A percentile compares a stretch with the other conserved stretches of the same genome.
Conservation (phyloP, 1,140 invertebrate genomes). For the Drosophila seguyi region DNA sequence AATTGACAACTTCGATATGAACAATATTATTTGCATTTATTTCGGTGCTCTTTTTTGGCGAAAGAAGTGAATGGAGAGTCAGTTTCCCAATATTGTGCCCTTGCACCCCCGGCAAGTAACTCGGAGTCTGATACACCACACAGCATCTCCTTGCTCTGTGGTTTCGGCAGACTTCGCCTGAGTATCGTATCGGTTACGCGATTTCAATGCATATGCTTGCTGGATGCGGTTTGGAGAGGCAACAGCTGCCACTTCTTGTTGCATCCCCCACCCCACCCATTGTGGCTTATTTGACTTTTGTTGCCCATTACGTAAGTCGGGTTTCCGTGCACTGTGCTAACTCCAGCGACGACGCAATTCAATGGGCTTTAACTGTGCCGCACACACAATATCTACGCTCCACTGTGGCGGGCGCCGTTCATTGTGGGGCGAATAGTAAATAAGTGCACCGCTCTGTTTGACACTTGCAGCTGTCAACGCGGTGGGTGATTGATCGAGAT, state of each 20-base stretch:
- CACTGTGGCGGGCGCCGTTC: conserved; percentile 34
- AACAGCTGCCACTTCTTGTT: conserved; percentile 42
- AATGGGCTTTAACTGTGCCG: conserved; percentile 65
- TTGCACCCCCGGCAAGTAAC: neutral
- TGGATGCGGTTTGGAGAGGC: conserved; percentile 41
- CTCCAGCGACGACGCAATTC: conserved; percentile 16
- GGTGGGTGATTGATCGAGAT: conserved; percentile 68
- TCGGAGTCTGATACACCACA: neutral
- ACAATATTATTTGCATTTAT: conserved; percentile 77
- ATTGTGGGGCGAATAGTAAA: conserved; percentile 46
- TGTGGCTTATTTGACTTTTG: conserved; percentile 76
- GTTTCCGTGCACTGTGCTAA: conserved; percentile 48
- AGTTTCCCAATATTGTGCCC: conserved; percentile 24
- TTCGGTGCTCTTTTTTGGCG: conserved; percentile 22
- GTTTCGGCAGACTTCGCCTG: conserved; percentile 5
- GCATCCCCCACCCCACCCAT: conserved; percentile 37
- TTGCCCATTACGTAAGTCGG: conserved; percentile 67
- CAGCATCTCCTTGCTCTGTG: conserved; percentile 18
- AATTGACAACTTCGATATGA: conserved; percentile 73
- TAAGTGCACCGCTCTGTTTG: conserved; percentile 74
- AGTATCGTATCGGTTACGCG: conserved; percentile 34
- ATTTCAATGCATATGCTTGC: conserved; percentile 28
- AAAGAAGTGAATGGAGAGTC: conserved; percentile 12
- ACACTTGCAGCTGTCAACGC: conserved; percentile 79
- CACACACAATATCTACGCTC: conserved; percentile 34